These are phyloP conservation scores for Resseliella maxima DNA, from an alignment of 2,888 invertebrate genomes.

Conservation along the genomic window DNA sequence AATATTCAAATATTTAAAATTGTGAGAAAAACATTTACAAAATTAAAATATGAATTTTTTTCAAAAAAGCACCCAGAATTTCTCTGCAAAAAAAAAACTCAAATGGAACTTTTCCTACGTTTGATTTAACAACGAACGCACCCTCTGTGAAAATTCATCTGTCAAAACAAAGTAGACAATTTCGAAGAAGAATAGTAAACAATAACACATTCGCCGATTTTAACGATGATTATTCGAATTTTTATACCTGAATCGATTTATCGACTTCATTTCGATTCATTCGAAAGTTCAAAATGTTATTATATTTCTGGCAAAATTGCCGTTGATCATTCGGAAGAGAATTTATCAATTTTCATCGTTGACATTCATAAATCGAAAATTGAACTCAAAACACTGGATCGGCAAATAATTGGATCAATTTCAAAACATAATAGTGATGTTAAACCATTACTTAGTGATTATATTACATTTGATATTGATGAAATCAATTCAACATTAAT, in stretches of 20 bases:
- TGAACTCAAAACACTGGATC: not conserved
- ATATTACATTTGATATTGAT: not conserved
- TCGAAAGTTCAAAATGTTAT: not conserved
- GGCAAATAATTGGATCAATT: not conserved
- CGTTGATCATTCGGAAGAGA: not conserved
- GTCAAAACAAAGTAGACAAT: not conserved
- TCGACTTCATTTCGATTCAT: not conserved
- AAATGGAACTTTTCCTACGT: not conserved
- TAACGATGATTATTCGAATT: not conserved
- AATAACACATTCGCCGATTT: not conserved
- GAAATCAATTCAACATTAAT: not conserved
- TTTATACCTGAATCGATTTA: not conserved
- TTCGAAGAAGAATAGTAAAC: not conserved
- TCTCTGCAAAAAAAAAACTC: not conserved
- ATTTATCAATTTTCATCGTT: not conserved
- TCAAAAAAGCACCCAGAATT: not conserved
- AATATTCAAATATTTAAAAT: no score
- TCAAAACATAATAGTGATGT: not conserved
- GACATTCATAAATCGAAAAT: not conserved
- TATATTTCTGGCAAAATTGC: conserved; percentile 6
- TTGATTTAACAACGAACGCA: not conserved
- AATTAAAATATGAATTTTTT: no score
- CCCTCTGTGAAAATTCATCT: not conserved
- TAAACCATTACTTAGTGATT: not conserved
- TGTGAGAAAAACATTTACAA: no score